These are phyloP conservation scores for Macrotrachela quadricornifera DNA, from an alignment of 1,140 invertebrate species.

Conservation along the genomic window DNA sequence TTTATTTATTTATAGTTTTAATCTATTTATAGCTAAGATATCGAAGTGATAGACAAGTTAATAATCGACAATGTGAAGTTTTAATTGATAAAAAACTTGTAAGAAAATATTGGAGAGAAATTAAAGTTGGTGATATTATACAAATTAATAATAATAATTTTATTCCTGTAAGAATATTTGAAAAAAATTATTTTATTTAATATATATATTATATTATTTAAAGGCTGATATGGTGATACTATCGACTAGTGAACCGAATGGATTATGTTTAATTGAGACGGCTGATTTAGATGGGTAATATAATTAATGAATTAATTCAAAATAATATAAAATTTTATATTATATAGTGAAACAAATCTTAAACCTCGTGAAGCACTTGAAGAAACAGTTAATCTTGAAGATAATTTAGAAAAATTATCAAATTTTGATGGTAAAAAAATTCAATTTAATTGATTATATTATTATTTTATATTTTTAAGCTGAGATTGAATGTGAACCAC, in stretches of 20 bases:
- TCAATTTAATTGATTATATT: constrained; percentile 24
- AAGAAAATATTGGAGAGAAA: constrained; percentile 53
- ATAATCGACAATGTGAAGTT: constrained; percentile 42
- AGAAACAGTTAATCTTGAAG: too few relatives aligned
- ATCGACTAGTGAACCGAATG: constrained; percentile 1
- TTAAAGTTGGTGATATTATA: constrained; percentile 14
- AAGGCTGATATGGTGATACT: neutral
- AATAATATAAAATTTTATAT: too few relatives aligned
- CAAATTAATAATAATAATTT: constrained; percentile 6
- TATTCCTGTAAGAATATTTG: constrained; percentile 51
- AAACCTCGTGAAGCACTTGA: constrained; percentile 3
- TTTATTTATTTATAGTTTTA: too few relatives aligned
- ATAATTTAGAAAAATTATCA: constrained; percentile 2
- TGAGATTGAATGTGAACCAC: constrained; percentile 72
- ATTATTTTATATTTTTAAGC: constrained; percentile 5
- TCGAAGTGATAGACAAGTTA: constrained; percentile 79
- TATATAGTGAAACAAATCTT: constrained; percentile 3
- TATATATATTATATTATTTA: constrained; percentile 62
- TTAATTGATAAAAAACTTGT: too few relatives aligned
- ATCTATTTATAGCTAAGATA: constrained; percentile 30
- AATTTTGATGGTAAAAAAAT: neutral
- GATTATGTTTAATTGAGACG: constrained; percentile 6
- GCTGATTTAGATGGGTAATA: constrained; percentile 2
- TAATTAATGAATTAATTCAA: too few relatives aligned
- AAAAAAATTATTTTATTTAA: too few relatives aligned